phyloP scores from a whole-genome alignment of 1,140 invertebrate genomes.

The Dendroctonus valens region DNA sequence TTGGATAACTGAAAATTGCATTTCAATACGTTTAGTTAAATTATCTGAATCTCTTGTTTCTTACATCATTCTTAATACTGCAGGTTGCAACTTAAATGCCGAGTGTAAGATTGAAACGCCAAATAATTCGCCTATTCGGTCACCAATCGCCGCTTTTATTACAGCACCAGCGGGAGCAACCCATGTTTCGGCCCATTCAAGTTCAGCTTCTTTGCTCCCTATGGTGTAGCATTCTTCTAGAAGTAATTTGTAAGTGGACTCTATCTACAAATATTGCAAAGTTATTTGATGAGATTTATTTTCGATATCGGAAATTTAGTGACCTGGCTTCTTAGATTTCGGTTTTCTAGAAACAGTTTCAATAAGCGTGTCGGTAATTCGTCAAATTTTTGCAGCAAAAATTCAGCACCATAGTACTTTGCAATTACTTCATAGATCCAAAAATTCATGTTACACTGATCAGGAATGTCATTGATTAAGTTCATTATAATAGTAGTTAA shows the following conservation, averaged over 20 bases:
- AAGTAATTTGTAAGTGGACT: slow-evolving; percentile 36
- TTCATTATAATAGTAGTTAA: slow-evolving; percentile 27
- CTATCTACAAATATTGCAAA: slow-evolving; percentile 23
- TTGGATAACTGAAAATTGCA: slow-evolving; percentile 34
- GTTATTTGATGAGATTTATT: background rate
- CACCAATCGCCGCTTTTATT: slow-evolving; percentile 15
- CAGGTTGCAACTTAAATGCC: slow-evolving; percentile 39
- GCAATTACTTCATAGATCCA: slow-evolving; percentile 29
- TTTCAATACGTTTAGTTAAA: slow-evolving; percentile 12
- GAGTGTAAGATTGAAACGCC: slow-evolving; percentile 36
- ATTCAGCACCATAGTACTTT: slow-evolving; percentile 25
- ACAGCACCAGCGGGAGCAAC: slow-evolving; percentile 34
- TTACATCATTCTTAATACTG: slow-evolving; percentile 38
- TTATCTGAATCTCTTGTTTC: background rate
- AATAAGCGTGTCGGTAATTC: slow-evolving; percentile 28
- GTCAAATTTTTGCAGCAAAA: slow-evolving; percentile 31
- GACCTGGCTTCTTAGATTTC: slow-evolving; percentile 30
- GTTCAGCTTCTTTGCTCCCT: slow-evolving; percentile 23
- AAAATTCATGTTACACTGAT: slow-evolving; percentile 27
- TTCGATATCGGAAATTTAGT: slow-evolving; percentile 3
- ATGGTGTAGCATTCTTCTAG: slow-evolving; percentile 36
- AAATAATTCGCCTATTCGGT: slow-evolving; percentile 19
- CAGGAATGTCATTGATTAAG: slow-evolving; percentile 26
- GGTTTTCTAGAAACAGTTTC: slow-evolving; percentile 16
- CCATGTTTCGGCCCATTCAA: slow-evolving; percentile 38